Conservation (phyloP, 1,140 invertebrate genomes). For the Sipha flava region DNA sequence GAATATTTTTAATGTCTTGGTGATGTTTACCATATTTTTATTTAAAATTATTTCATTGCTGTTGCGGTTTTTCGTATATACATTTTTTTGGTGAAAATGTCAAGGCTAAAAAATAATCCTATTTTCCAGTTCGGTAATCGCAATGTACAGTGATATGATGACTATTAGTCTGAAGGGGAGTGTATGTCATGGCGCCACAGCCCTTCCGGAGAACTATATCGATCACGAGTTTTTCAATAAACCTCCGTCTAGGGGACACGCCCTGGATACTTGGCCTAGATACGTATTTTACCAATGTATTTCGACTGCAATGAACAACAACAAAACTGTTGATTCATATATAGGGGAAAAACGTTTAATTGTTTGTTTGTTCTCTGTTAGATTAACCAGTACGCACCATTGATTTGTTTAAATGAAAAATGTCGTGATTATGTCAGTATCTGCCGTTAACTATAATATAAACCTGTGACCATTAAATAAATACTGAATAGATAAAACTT, state of each 20-base stretch:
- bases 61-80: background rate
- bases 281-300: background rate
- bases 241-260: background rate
- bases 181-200: background rate
- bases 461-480: too few relatives aligned
- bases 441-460: too few relatives aligned
- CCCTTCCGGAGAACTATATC: constrained; percentile 11
- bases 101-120: background rate
- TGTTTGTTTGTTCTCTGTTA: too few relatives aligned
- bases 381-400: too few relatives aligned
- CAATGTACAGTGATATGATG: background rate
- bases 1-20: background rate
- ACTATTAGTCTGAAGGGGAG: background rate
- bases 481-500: too few relatives aligned
- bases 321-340: background rate
- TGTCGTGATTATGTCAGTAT: too few relatives aligned
- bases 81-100: background rate
- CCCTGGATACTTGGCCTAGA: background rate
- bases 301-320: background rate
- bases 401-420: too few relatives aligned
- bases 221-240: background rate
- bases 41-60: background rate
- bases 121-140: background rate
- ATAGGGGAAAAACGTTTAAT: too few relatives aligned
- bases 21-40: background rate